Evolutionary conservation across 37 sponge, comb jelly and placozoan genomes (phyloP).

Genomic region (Halisarca cf. caerulea): DNA sequence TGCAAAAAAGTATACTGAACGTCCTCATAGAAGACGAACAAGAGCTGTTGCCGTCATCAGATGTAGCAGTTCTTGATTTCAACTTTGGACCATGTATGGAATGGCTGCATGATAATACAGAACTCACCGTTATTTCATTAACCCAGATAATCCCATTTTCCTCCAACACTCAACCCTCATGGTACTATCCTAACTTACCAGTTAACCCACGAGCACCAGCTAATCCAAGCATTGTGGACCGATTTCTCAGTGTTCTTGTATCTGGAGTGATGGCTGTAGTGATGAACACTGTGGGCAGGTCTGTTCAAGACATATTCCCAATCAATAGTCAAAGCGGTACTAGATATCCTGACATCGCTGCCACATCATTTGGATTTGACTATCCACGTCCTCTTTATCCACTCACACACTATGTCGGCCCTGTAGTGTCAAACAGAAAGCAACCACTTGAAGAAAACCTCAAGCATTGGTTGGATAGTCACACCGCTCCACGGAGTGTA

Average conservation of each 20-base stretch:
- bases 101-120: not conserved
- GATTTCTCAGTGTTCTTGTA: not conserved
- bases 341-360: not conserved
- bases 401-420: slow-evolving; percentile 28
- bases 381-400: slow-evolving; percentile 19
- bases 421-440: not conserved
- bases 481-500: not conserved
- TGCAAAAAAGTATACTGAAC: not conserved
- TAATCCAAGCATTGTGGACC: not conserved
- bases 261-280: not conserved
- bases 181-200: not conserved
- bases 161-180: not conserved
- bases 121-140: not conserved
- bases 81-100: not conserved
- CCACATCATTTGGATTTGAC: slow-evolving; percentile 18
- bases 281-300: not conserved
- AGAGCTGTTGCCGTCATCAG: not conserved
- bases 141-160: not conserved
- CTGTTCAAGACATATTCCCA: not conserved
- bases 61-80: not conserved
- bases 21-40: not conserved
- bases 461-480: slow-evolving; percentile 13
- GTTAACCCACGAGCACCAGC: not conserved
- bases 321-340: not conserved
- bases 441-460: not conserved